Evolutionary conservation across 2,797 vertebrate species (phyloP).

Genomic region (Luscinia luscinia): DNA sequence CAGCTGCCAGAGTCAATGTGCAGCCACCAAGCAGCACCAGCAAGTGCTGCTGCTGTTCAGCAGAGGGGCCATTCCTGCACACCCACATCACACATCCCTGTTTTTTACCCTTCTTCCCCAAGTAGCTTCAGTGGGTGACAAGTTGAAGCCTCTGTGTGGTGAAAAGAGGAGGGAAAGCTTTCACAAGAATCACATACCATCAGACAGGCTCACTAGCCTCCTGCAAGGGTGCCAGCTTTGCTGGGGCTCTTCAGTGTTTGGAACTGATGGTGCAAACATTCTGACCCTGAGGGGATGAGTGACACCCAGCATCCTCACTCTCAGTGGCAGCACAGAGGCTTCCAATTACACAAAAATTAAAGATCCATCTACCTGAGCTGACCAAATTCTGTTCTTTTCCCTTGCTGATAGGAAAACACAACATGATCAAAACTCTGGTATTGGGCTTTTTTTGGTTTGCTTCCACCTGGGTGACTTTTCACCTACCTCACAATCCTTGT

Average conservation of each 20-base stretch:
- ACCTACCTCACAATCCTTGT: not conserved
- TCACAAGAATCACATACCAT: not conserved
- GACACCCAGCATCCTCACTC: not conserved
- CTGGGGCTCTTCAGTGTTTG: not conserved
- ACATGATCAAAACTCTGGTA: not conserved
- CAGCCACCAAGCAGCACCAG: not conserved
- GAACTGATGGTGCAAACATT: not conserved
- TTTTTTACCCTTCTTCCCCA: rapidly evolving
- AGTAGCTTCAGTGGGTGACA: not conserved
- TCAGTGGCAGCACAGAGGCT: not conserved
- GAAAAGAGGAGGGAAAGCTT: not conserved
- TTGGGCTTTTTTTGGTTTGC: not conserved
- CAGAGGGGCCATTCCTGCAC: not conserved
- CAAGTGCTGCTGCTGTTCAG: not conserved
- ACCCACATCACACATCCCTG: rapidly evolving
- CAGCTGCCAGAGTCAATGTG: not conserved
- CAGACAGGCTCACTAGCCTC: not conserved
- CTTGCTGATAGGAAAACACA: not conserved
- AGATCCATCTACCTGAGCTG: not conserved
- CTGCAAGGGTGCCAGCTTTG: not conserved
- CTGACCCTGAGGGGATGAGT: not conserved
- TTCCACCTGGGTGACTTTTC: not conserved
- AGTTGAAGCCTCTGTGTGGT: not conserved
- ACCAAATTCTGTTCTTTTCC: not conserved
- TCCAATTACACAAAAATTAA: not conserved